A percentile compares a stretch with the other conserved stretches of the same genome.
These are phyloP conservation scores for Pelosia muscerda DNA, from an alignment of 2,888 invertebrate genomes.

Conservation along the genomic window DNA sequence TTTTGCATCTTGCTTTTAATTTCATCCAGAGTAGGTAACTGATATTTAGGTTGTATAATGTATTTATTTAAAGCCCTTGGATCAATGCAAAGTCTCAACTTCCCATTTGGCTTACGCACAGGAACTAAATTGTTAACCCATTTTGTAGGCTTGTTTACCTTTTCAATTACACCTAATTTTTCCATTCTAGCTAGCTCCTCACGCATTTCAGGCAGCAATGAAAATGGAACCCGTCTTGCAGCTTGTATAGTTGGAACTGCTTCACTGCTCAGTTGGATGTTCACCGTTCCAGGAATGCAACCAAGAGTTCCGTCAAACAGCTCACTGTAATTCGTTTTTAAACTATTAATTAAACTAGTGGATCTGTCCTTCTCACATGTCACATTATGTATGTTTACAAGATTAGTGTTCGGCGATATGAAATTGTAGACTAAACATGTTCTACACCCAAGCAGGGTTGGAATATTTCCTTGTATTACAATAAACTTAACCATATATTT, in stretches of 20 bases:
- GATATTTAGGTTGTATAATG: constrained; percentile 4
- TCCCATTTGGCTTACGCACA: background rate
- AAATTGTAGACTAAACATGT: background rate
- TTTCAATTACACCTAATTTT: background rate
- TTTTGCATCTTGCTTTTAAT: constrained; percentile 5
- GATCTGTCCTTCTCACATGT: background rate
- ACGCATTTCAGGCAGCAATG: background rate
- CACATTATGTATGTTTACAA: constrained; percentile 1
- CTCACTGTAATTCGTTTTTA: constrained; percentile 6
- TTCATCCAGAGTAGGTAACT: background rate
- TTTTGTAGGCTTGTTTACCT: constrained; percentile 4
- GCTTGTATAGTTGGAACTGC: background rate
- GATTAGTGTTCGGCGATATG: background rate
- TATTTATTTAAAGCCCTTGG: constrained; percentile 8
- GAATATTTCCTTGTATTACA: background rate
- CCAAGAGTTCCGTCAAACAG: constrained; percentile 8
- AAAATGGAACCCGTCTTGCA: constrained; percentile 4
- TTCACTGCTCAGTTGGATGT: background rate
- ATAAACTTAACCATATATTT: background rate
- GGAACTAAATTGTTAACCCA: constrained; percentile 6
- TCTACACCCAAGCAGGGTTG: background rate
- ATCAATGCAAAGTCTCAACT: constrained; percentile 3
- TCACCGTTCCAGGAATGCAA: background rate
- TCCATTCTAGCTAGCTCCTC: background rate
- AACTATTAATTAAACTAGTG: background rate